phyloP scores from a whole-genome alignment of 2,113 vertebrate species.

The Cyphomyrus plagiostoma region DNA sequence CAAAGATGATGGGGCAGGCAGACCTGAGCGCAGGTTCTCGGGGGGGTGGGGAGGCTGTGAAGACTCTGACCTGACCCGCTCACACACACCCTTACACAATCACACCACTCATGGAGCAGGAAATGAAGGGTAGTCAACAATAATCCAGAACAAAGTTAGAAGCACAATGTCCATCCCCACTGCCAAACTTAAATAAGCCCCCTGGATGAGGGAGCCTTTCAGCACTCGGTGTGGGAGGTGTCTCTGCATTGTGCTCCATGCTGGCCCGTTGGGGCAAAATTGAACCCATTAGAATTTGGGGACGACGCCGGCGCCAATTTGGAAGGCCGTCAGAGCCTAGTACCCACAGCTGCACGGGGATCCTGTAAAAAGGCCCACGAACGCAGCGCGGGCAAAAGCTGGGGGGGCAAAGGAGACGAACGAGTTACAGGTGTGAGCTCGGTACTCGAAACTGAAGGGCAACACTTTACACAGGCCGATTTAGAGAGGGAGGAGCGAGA shows the following conservation, averaged over 20 bases:
- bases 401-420: background rate
- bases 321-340: slow-evolving; percentile 26
- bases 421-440: background rate
- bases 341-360: background rate
- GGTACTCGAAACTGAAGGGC: background rate
- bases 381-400: background rate
- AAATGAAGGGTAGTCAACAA: slow-evolving; percentile 81
- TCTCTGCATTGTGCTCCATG: slow-evolving; percentile 75
- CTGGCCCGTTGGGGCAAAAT: slow-evolving; percentile 82
- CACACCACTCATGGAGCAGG: slow-evolving; percentile 51
- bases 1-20: background rate
- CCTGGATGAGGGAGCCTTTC: slow-evolving; percentile 70
- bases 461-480: background rate
- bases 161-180: slow-evolving; percentile 69
- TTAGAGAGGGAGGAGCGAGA: background rate
- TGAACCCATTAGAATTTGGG: slow-evolving; percentile 66
- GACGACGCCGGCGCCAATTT: slow-evolving; percentile 52
- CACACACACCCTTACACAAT: slow-evolving; percentile 28
- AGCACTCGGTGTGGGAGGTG: slow-evolving; percentile 56
- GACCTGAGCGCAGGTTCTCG: background rate
- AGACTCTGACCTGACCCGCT: background rate
- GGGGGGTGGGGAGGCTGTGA: background rate
- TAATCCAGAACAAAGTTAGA: slow-evolving; percentile 65
- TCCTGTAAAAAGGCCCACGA: background rate
- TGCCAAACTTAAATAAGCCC: slow-evolving; percentile 72